Conservation (phyloP, 53 echinoderm and acorn worm species). For the Stichopus horrens region DNA sequence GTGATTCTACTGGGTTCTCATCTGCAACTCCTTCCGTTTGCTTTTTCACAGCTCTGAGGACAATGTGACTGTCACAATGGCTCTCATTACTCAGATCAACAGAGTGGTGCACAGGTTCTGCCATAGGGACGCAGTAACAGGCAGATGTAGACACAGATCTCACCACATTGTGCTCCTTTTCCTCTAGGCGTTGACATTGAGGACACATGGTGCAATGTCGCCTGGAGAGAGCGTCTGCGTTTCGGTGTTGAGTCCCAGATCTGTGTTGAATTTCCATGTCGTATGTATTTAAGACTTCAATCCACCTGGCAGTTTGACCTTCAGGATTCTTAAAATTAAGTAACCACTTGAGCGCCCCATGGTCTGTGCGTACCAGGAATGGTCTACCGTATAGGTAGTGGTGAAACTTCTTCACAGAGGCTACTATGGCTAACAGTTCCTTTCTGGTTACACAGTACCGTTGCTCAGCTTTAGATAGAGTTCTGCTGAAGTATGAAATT, state of each 20-base stretch:
- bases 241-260: conserved; percentile 6
- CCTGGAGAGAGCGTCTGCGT: conserved; percentile 45
- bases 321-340: conserved; percentile 54
- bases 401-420: conserved; percentile 47
- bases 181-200: background rate
- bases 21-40: background rate
- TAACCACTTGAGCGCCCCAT: conserved; percentile 58
- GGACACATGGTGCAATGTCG: conserved; percentile 11
- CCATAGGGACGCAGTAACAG: too few species aligned
- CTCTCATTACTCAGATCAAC: too few species aligned
- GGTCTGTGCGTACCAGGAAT: conserved; percentile 55
- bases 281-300: conserved; percentile 31
- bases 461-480: conserved; percentile 42
- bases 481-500: conserved; percentile 41
- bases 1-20: background rate
- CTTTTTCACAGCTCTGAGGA: too few species aligned
- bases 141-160: too few species aligned
- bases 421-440: conserved; percentile 58
- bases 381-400: conserved; percentile 57
- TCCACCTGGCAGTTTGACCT: conserved; percentile 45
- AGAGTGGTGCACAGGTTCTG: too few species aligned
- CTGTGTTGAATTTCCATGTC: conserved; percentile 46
- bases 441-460: conserved; percentile 58
- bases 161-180: background rate
- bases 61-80: too few species aligned